These are phyloP conservation scores for Sesamia inferens DNA, from an alignment of 2,888 invertebrate species.

Conservation along the genomic window DNA sequence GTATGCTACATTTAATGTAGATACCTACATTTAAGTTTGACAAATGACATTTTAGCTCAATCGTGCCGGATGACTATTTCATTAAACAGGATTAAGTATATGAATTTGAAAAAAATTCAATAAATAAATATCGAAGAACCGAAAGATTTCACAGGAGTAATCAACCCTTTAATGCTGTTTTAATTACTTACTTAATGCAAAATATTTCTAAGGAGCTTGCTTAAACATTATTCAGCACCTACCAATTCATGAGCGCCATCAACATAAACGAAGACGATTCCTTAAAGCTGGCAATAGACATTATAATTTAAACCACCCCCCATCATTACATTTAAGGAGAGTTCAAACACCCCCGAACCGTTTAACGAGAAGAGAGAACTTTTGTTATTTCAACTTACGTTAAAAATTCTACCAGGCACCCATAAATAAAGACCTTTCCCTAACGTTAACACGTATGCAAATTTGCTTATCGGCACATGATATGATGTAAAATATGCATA, in stretches of 20 bases:
- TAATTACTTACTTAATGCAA: not conserved
- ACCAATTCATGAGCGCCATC: constrained; percentile 32
- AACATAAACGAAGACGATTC: constrained; percentile 32
- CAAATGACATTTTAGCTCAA: too few species aligned
- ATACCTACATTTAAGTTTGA: too few species aligned
- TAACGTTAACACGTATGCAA: constrained; percentile 66
- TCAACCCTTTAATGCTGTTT: not conserved
- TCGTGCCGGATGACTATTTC: too few species aligned
- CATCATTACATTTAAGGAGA: constrained; percentile 27
- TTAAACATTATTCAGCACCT: constrained; percentile 15
- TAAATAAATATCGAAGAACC: not conserved
- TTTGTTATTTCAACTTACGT: constrained; percentile 28
- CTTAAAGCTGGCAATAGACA: constrained; percentile 24
- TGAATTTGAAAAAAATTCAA: too few species aligned
- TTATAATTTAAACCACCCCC: constrained; percentile 41
- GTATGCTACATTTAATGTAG: too few species aligned
- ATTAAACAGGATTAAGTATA: too few species aligned
- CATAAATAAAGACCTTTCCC: constrained; percentile 57
- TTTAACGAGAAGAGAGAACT: constrained; percentile 27
- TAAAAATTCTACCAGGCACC: constrained; percentile 60
- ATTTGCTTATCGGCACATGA: constrained; percentile 74
- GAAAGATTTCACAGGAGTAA: not conserved
- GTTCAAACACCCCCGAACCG: constrained; percentile 22
- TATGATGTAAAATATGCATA: constrained; percentile 75
- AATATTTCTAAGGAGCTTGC: not conserved